Evolutionary conservation across 2,797 vertebrate genomes (phyloP).

Genomic region (Parotocinclus haroldoi): DNA sequence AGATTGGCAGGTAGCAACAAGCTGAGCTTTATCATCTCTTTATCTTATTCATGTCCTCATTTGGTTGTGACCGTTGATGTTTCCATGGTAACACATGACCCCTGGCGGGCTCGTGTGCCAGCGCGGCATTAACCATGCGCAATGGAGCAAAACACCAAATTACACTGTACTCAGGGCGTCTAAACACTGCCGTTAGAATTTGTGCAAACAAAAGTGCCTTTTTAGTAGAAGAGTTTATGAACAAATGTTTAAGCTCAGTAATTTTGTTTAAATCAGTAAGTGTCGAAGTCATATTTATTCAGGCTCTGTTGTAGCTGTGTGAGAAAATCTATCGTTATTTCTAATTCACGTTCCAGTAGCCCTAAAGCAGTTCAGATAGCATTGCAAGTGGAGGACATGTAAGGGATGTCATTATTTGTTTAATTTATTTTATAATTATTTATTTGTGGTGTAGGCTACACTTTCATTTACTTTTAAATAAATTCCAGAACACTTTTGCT

Average conservation of each 20-base stretch:
- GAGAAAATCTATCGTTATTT: no score
- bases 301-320: no score
- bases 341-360: no score
- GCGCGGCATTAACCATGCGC: slow-evolving; percentile 39
- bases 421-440: no score
- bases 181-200: slow-evolving; percentile 26
- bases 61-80: slow-evolving; percentile 47
- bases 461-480: no score
- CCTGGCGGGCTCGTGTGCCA: slow-evolving; percentile 28
- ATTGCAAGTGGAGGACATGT: no score
- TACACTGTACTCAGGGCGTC: slow-evolving; percentile 19
- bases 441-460: no score
- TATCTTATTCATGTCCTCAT: slow-evolving; percentile 54
- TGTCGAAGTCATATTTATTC: no score
- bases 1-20: slow-evolving; percentile 55
- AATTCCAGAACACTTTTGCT: no score
- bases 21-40: slow-evolving; percentile 44
- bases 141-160: slow-evolving; percentile 25
- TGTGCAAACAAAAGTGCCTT: slow-evolving; percentile 10
- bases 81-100: slow-evolving; percentile 47
- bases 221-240: slow-evolving; percentile 4
- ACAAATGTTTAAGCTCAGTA: not conserved
- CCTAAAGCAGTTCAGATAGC: no score
- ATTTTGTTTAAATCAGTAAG: not conserved
- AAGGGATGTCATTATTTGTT: no score